phyloP scores from a whole-genome alignment of 2,113 vertebrate species.

The Ptilonorhynchus violaceus region DNA sequence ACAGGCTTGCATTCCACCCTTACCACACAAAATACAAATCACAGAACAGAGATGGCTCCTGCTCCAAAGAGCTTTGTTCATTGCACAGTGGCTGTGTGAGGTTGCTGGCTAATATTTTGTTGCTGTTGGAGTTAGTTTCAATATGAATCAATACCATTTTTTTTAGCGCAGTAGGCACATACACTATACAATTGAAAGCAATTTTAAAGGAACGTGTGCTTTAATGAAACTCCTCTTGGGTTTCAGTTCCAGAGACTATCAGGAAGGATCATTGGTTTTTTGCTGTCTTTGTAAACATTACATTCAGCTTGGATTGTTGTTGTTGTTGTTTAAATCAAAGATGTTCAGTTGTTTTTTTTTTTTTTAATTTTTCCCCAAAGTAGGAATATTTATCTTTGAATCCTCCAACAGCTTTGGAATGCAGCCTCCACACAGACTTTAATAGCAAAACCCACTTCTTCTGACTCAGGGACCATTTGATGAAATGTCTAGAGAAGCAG shows the following conservation, averaged over 20 bases:
- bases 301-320: constrained; percentile 39
- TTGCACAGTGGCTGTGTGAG: background rate
- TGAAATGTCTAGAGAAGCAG: constrained; percentile 75
- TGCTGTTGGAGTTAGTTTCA: constrained; percentile 41
- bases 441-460: constrained; percentile 80
- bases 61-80: background rate
- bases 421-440: constrained; percentile 75
- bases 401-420: constrained; percentile 64
- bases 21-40: background rate
- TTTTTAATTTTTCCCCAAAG: background rate
- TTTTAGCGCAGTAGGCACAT: background rate
- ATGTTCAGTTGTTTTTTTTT: background rate
- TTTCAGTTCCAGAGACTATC: background rate
- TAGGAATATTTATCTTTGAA: constrained; percentile 73
- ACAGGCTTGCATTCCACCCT: background rate
- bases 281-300: constrained; percentile 24
- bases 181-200: background rate
- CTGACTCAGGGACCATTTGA: constrained; percentile 82
- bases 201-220: background rate
- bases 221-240: background rate
- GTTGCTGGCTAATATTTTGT: constrained; percentile 35
- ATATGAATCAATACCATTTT: background rate
- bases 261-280: background rate
- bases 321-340: background rate
- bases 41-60: background rate